Base-by-base conservation (phyloP, 2,888 invertebrate genomes). In the Leucania comma region DNA sequence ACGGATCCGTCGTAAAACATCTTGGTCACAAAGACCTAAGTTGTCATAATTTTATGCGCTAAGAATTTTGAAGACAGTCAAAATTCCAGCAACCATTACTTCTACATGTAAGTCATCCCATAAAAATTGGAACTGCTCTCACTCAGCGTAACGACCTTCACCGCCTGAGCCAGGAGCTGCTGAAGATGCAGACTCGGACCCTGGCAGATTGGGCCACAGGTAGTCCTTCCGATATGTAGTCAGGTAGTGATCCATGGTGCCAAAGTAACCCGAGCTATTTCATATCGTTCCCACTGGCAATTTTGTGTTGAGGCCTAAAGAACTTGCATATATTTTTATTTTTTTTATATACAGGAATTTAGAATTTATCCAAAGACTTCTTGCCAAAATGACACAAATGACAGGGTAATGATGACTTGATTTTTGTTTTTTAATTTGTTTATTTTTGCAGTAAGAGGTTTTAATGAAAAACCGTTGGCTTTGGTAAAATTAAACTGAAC, bases 181-280 rank as follows among this genome's bases (percentile, higher is more conserved):
- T 0, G 22, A 17, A 1, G 29, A 6, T n/a, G 10, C 46, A n/a
- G 63, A n/a, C 4, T 58, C 84, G 0, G 87, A 76, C 0, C 90
- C 90, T 0, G 95, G 94, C 57, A 94, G 72, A 73, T 94, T 93
- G 0, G 97, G 97, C 97, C 97, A 97, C 26, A 97, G 84, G 81
- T 97, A 97, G 88, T 97, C 97, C 84, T 97, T 97, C 56, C 96
- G 93, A 84, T 97, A 97, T 0, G 96, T 97, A 0, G 97, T 96
- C 68, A 97, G 90, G 83, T 96, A 97, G 81, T 97, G 96, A 90
- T 97, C 96, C 96, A 97, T 97, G 77, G 6, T 56, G 46, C 42
- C 80, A 50, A 12, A 42, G 12, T 42, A 35, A 26, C 66, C 62
- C 24, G 29, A 35, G 14, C 38, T 64, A 65, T 76, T 35, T 75